These are phyloP conservation scores for Meiosimyza decipiens DNA, from an alignment of 2,888 invertebrate genomes.

Conservation along the genomic window DNA sequence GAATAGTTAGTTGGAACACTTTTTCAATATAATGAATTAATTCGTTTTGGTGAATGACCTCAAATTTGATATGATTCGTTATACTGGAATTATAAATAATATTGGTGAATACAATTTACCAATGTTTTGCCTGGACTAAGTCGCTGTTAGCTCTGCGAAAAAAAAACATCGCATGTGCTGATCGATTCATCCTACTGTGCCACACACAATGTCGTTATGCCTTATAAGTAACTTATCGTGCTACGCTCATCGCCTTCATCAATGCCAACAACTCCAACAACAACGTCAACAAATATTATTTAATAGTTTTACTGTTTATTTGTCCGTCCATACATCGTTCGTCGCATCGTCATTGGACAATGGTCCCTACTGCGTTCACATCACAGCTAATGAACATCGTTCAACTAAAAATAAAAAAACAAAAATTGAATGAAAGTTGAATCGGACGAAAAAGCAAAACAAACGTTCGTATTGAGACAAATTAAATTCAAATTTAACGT, in stretches of 20 bases:
- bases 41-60: too few species aligned
- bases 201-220: neutral
- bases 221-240: neutral
- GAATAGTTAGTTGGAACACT: too few species aligned
- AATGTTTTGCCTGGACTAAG: too few species aligned
- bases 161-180: too few species aligned
- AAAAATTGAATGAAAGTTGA: conserved; percentile 18
- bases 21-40: too few species aligned
- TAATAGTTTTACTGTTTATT: conserved; percentile 2
- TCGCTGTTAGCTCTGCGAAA: neutral
- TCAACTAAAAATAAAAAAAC: too few species aligned
- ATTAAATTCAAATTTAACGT: conserved; percentile 18
- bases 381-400: too few species aligned
- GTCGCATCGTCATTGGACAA: neutral
- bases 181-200: too few species aligned
- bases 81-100: too few species aligned
- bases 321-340: neutral
- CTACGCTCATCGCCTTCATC: conserved; percentile 11
- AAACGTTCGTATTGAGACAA: neutral
- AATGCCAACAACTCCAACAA: neutral
- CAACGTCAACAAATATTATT: conserved; percentile 17
- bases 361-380: neutral
- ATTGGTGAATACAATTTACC: too few species aligned
- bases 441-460: too few species aligned
- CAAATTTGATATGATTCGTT: too few species aligned